Conservation (phyloP, 2,888 invertebrate genomes). For the Pristionchus japonicus region DNA sequence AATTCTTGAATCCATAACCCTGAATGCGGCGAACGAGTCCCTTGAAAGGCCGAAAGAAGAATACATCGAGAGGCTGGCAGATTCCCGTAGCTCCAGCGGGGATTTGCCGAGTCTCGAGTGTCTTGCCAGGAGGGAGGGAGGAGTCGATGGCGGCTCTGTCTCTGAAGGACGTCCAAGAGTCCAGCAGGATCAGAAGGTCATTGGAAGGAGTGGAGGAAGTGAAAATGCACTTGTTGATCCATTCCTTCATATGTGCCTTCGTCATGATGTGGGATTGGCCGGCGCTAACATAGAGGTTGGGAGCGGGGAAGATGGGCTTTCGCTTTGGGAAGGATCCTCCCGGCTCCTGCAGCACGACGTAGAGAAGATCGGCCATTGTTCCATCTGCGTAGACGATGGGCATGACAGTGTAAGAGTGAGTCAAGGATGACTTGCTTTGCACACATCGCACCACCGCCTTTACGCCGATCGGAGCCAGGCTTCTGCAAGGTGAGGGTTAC, state of each 20-base stretch:
- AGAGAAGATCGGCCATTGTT: constrained; percentile 39
- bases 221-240: not conserved
- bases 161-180: constrained; percentile 36
- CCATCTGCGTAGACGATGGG: constrained; percentile 50
- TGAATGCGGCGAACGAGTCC: constrained; percentile 17
- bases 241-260: not conserved
- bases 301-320: not conserved
- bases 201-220: not conserved
- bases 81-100: constrained; percentile 49
- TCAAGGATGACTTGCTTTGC: not conserved
- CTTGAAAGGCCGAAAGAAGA: constrained; percentile 46
- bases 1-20: not conserved
- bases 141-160: constrained; percentile 44
- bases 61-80: constrained; percentile 51
- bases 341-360: constrained; percentile 48
- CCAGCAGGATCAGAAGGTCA: not conserved
- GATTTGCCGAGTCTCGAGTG: constrained; percentile 24
- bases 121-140: constrained; percentile 23
- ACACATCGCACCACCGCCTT: not conserved
- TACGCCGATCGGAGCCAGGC: not conserved
- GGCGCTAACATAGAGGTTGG: not conserved
- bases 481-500: not conserved
- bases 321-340: not conserved
- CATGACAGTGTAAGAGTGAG: constrained; percentile 48
- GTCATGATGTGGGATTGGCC: not conserved